phyloP scores from a whole-genome alignment of 2,797 vertebrate genomes.

The Chelon labrosus region DNA sequence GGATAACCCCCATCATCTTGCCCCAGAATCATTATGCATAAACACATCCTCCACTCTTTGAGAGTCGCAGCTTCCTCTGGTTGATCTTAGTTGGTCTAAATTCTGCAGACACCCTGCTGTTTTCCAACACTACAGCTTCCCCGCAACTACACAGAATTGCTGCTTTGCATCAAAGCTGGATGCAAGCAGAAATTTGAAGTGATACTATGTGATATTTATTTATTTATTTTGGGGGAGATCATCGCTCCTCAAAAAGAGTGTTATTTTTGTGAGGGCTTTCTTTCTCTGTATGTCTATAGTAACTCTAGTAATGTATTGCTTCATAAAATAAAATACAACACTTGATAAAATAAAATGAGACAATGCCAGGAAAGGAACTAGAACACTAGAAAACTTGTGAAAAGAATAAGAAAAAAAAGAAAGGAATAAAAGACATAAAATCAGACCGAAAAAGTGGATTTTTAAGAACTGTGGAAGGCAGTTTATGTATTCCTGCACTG shows the following conservation, averaged over 20 bases:
- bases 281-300: not conserved
- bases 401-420: too few relatives aligned
- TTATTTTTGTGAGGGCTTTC: not conserved
- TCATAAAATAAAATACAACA: not conserved
- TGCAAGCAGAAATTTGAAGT: conserved; percentile 23
- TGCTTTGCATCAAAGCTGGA: conserved; percentile 39
- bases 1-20: conserved; percentile 41
- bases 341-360: not conserved
- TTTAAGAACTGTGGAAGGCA: too few relatives aligned
- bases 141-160: conserved; percentile 35
- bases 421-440: too few relatives aligned
- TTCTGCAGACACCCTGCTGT: conserved; percentile 50
- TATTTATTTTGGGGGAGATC: not conserved
- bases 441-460: too few relatives aligned
- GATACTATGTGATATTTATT: conserved; percentile 5
- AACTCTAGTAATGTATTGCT: not conserved
- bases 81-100: conserved; percentile 52
- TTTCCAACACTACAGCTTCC: conserved; percentile 29
- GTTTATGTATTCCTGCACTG: too few relatives aligned
- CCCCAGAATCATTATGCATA: conserved; percentile 57
- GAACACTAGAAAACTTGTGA: too few relatives aligned
- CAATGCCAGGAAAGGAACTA: too few relatives aligned
- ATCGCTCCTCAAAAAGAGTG: not conserved
- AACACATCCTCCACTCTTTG: conserved; percentile 55
- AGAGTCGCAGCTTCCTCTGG: conserved; percentile 50